phyloP scores from a whole-genome alignment of 2,888 invertebrate genomes.

The Caenorhabditis sp. region DNA sequence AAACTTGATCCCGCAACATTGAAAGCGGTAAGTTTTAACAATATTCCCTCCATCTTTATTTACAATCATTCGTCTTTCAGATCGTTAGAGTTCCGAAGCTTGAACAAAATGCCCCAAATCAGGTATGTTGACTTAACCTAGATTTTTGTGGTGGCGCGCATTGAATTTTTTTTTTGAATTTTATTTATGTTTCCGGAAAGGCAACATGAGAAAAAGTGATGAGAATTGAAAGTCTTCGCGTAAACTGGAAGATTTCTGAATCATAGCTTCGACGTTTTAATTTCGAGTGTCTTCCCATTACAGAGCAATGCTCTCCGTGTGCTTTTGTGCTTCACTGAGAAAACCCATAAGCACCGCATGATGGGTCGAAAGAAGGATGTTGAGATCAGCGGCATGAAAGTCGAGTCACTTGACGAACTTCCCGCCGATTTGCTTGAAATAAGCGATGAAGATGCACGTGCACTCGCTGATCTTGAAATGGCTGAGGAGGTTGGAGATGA shows the following conservation, averaged over 20 bases:
- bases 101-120: constrained; percentile 38
- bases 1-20: constrained; percentile 55
- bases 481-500: constrained; percentile 60
- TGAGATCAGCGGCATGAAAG: constrained; percentile 34
- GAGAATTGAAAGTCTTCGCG: background rate
- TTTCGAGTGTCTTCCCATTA: constrained; percentile 25
- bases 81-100: constrained; percentile 63
- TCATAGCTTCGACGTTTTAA: background rate
- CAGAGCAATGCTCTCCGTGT: constrained; percentile 68
- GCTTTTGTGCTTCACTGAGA: constrained; percentile 69
- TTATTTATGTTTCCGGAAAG: background rate
- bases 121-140: too few relatives aligned
- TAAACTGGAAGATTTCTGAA: background rate
- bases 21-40: constrained; percentile 49
- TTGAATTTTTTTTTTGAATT: too few relatives aligned
- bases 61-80: constrained; percentile 37
- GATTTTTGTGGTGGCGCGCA: too few relatives aligned
- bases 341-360: constrained; percentile 71
- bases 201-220: background rate
- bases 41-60: too few relatives aligned
- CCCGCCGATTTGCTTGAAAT: constrained; percentile 57
- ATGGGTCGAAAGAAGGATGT: constrained; percentile 65
- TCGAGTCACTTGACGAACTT: constrained; percentile 56
- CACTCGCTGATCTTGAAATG: constrained; percentile 47
- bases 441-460: constrained; percentile 45